Evolutionary conservation across 2,113 vertebrate genomes (phyloP), one percentile per base, ranked within the genome.

Genomic region (Pygoscelis adeliae): DNA sequence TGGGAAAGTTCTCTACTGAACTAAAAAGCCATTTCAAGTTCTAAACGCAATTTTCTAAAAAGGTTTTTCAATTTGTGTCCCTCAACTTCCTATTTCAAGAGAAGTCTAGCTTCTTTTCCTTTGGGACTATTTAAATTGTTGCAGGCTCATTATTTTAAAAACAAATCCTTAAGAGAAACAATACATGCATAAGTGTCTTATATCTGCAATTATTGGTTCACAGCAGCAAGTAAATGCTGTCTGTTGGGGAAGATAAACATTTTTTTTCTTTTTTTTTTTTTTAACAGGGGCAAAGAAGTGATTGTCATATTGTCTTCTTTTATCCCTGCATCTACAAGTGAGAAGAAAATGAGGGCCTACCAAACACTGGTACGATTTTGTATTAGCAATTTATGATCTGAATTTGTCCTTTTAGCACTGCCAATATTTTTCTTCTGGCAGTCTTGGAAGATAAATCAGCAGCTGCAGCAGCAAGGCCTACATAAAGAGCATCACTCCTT

Each of bases 1-100:
- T 0, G 15, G 5, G 16, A 50, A 58, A 9, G 2, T 5, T 2
- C 8, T 2, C 2, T 32, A 3, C 15, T 13, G 15, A 27, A 47
- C 16, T 26, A 6, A 49, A 58, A 30, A 15, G 11, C 7, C 30
- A 21, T 13, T 44, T 63, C 22, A 10, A 25, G 29, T 16, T 18
- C 30, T 21, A 36, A 72, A 36, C 2, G 2, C 15, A 46, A 0
- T 12, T 79, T 84, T 42, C 27, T 44, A 15, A 32, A 55, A 11
- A 32, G 3, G 9, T 7, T 3, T 9, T 27, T 62, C 30, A 53
- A 34, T 29, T 62, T 42, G 9, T 34, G 30, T 10, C 30, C 11
- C 17, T 76, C 52, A 13, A 7, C 10, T 38, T 59, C 36, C 27
- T 34, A 3, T 8, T 65, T 14, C 21, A 38, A 55, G 22, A 49